These are phyloP conservation scores for Trissoscelio sp. DNA, from an alignment of 2,888 invertebrate species.

Conservation along the genomic window DNA sequence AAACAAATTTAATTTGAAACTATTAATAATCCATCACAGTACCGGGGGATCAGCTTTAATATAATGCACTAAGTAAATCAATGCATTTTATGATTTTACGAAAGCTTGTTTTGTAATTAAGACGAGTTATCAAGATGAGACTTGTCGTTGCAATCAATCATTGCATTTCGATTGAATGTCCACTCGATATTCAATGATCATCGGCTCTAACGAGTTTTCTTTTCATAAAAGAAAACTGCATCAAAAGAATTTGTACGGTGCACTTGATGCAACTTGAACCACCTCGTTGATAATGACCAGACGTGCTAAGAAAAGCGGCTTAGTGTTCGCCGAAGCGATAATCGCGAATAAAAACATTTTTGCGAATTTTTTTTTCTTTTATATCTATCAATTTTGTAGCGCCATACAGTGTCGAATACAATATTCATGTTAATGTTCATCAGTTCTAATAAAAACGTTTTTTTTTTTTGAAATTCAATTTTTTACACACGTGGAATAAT, in stretches of 20 bases:
- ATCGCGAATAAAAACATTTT: too few relatives aligned
- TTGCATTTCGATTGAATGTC: too few relatives aligned
- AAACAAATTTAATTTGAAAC: constrained; percentile 22
- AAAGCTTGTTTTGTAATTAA: background rate
- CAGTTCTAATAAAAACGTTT: too few relatives aligned
- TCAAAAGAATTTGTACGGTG: background rate
- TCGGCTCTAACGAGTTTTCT: background rate
- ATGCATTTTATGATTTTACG: background rate
- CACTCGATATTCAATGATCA: too few relatives aligned
- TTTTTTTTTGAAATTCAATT: background rate
- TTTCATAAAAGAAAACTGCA: background rate
- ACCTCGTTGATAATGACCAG: constrained; percentile 71
- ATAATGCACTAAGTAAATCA: constrained; percentile 13
- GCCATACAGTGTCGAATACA: too few relatives aligned
- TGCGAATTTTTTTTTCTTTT: too few relatives aligned
- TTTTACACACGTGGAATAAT: background rate
- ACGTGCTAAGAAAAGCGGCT: constrained; percentile 64
- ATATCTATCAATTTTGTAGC: too few relatives aligned
- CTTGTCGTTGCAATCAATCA: too few relatives aligned
- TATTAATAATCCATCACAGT: constrained; percentile 33
- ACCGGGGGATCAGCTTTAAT: constrained; percentile 35
- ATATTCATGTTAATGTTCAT: too few relatives aligned
- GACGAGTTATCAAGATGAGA: too few relatives aligned
- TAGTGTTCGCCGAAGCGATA: constrained; percentile 48
- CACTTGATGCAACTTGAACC: constrained; percentile 74